phyloP scores from a whole-genome alignment of 2,888 invertebrate genomes.

The Platynereis dumerilii region DNA sequence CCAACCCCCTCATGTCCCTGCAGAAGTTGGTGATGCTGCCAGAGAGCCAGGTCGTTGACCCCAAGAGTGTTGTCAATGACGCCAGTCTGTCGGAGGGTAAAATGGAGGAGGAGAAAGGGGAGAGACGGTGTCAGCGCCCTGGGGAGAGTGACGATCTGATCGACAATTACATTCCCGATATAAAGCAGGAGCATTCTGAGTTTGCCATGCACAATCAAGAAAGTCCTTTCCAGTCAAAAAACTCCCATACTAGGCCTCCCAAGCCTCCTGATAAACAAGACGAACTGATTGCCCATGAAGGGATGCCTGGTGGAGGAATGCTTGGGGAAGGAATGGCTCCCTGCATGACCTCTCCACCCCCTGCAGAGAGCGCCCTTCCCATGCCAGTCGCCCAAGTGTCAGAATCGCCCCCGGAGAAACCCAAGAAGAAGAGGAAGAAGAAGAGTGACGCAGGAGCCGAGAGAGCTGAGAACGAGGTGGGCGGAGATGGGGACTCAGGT shows the following conservation, averaged over 20 bases:
- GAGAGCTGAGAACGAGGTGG: background rate
- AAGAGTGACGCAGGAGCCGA: background rate
- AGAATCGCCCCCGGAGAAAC: background rate
- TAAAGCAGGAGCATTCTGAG: too few species aligned
- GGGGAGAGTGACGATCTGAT: too few species aligned
- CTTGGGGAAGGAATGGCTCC: background rate
- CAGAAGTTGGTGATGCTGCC: constrained; percentile 35
- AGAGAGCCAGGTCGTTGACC: constrained; percentile 44
- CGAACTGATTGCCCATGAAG: background rate
- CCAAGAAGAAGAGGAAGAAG: constrained; percentile 7
- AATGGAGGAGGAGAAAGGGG: too few species aligned
- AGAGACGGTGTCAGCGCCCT: too few species aligned
- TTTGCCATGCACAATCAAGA: too few species aligned
- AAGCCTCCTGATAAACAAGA: background rate
- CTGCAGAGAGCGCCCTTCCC: too few species aligned
- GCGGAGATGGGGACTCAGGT: too few species aligned
- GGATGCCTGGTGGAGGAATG: background rate
- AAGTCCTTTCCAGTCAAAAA: too few species aligned
- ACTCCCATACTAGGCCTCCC: background rate
- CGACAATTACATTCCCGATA: too few species aligned
- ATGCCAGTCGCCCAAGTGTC: background rate
- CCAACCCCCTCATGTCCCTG: constrained; percentile 52
- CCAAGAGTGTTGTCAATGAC: constrained; percentile 60
- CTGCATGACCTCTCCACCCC: too few species aligned
- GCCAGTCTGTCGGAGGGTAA: constrained; percentile 22